Evolutionary conservation across 2,113 vertebrate genomes (phyloP).

Genomic region (Phasianus colchicus): DNA sequence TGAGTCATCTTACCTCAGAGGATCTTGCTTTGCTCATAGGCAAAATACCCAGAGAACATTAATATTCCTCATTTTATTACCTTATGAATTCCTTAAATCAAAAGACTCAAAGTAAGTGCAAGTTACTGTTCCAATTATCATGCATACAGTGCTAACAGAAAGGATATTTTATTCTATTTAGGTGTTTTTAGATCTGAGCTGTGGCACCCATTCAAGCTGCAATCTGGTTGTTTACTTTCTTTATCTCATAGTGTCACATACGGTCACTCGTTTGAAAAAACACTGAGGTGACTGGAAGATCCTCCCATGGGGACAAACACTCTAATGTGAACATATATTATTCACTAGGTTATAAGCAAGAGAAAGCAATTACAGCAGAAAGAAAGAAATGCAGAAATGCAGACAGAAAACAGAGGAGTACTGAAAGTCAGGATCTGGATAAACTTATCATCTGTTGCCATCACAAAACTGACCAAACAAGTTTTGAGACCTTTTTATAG

Average conservation of each 20-base stretch:
- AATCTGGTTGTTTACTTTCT: conserved; percentile 57
- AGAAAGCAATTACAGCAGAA: conserved; percentile 65
- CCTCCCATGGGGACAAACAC: conserved; percentile 66
- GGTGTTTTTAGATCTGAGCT: conserved; percentile 2
- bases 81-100: background rate
- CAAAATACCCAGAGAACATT: background rate
- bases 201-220: conserved; percentile 4
- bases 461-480: conserved; percentile 24
- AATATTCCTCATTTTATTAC: background rate
- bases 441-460: conserved; percentile 22
- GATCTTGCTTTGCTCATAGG: background rate
- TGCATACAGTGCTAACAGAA: background rate
- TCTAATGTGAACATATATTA: conserved; percentile 73
- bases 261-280: conserved; percentile 30
- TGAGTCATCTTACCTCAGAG: background rate
- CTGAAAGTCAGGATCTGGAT: conserved; percentile 17
- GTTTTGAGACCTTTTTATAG: conserved; percentile 35
- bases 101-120: background rate
- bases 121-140: conserved; percentile 10
- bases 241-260: conserved; percentile 69
- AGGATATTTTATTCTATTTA: conserved; percentile 14
- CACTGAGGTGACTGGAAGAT: conserved; percentile 62
- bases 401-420: background rate
- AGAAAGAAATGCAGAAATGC: conserved; percentile 16
- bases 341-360: conserved; percentile 66